These are phyloP conservation scores for Aviceda subcristata DNA, from an alignment of 2,113 vertebrate genomes.

Conservation along the genomic window DNA sequence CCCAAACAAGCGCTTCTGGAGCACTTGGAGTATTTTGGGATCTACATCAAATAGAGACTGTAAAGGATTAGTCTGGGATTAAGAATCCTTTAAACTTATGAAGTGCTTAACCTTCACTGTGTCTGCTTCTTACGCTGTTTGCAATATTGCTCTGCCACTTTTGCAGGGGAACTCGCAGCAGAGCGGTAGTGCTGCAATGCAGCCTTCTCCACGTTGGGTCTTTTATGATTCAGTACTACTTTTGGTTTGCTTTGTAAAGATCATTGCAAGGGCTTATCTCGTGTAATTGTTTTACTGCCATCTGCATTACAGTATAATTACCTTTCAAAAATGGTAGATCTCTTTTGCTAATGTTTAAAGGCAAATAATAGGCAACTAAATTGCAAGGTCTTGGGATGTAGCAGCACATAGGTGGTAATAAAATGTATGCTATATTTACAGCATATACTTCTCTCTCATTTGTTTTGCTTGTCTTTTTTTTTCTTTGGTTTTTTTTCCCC, in stretches of 20 bases:
- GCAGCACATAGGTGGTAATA: constrained; percentile 18
- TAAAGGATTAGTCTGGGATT: constrained; percentile 40
- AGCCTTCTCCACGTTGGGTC: constrained; percentile 62
- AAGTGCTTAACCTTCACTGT: constrained; percentile 42
- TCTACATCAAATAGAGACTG: neutral
- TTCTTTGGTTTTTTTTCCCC: neutral
- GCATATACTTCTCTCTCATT: neutral
- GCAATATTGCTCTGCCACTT: constrained; percentile 15
- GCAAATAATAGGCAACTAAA: constrained; percentile 73
- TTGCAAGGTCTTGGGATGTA: constrained; percentile 58
- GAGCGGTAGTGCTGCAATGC: constrained; percentile 55
- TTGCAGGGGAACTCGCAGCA: neutral
- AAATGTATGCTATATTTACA: constrained; percentile 52
- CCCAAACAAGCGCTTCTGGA: constrained; percentile 3
- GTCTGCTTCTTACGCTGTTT: neutral
- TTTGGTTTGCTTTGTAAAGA: constrained; percentile 69
- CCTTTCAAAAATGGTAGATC: constrained; percentile 73
- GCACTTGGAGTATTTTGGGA: neutral
- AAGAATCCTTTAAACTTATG: constrained; percentile 27
- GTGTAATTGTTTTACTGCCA: constrained; percentile 77
- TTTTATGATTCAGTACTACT: constrained; percentile 67
- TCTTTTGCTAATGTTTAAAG: constrained; percentile 75
- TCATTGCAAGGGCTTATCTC: constrained; percentile 74
- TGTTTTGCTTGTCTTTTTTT: neutral
- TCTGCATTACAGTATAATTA: constrained; percentile 79